phyloP scores from a whole-genome alignment of 2,888 invertebrate genomes.

The Diplazon laetatorius region DNA sequence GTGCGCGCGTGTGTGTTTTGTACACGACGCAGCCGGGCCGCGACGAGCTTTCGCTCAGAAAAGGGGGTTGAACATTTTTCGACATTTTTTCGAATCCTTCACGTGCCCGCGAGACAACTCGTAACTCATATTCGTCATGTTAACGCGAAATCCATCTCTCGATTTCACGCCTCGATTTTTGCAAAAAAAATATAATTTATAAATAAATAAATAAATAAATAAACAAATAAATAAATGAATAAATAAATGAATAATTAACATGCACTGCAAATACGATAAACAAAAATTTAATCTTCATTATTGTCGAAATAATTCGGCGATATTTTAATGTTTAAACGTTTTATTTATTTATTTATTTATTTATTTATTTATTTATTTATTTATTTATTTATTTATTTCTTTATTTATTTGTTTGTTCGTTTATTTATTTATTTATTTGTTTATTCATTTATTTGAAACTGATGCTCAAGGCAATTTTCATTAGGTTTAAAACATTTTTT shows the following conservation, averaged over 20 bases:
- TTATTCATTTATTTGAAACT: too few species aligned
- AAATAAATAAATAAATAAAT: too few species aligned
- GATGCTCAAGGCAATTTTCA: too few species aligned
- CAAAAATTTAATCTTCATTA: not conserved
- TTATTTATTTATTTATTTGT: too few species aligned
- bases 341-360: not conserved
- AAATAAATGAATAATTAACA: too few species aligned
- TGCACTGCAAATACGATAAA: not conserved
- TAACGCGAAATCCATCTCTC: too few species aligned
- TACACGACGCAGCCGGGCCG: not conserved
- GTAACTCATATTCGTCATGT: too few species aligned
- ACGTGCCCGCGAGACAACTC: too few species aligned
- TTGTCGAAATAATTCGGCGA: not conserved
- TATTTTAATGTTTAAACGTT: not conserved
- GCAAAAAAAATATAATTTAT: not conserved
- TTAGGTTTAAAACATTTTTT: too few species aligned
- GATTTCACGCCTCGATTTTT: not conserved
- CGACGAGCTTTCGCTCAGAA: not conserved
- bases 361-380: not conserved
- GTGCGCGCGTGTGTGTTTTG: not conserved
- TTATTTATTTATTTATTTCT: too few species aligned
- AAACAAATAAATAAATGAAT: too few species aligned
- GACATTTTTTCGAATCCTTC: not conserved
- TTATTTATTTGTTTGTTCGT: too few species aligned
- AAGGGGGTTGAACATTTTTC: constrained; percentile 12